A percentile compares a stretch with the other conserved stretches of the same genome.
These are phyloP conservation scores for Pelagia noctiluca DNA, from an alignment of 30 jellyfish, hydroid and myxozoan genomes.

Conservation along the genomic window DNA sequence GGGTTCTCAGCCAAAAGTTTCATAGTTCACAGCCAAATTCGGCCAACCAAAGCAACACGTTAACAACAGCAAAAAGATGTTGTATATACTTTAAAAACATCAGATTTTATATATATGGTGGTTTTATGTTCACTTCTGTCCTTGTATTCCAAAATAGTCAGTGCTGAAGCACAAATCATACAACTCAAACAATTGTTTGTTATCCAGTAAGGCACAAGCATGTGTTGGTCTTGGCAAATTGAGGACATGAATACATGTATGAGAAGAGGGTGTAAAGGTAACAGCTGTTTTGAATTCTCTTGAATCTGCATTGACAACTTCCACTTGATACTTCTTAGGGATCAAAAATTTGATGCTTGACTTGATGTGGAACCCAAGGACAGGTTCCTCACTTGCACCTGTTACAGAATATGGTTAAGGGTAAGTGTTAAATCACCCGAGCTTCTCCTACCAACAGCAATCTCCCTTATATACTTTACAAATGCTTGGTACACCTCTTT, in stretches of 20 bases:
- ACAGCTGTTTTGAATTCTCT: background rate
- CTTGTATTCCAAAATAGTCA: conserved; percentile 7
- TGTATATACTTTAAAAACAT: no score
- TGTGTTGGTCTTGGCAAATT: conserved; percentile 1
- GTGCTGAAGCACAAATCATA: conserved; percentile 2
- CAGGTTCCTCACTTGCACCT: conserved; percentile 49
- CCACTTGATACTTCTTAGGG: background rate
- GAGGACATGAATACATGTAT: conserved; percentile 2
- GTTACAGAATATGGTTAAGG: conserved; percentile 10
- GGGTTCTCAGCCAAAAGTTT: background rate
- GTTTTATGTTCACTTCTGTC: no score
- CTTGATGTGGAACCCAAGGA: conserved; percentile 18
- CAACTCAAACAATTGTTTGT: background rate
- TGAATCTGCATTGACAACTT: background rate
- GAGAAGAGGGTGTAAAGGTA: background rate
- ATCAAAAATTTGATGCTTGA: conserved; percentile 16
- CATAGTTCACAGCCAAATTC: background rate
- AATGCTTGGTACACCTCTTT: conserved; percentile 16
- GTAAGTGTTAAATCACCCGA: conserved; percentile 14
- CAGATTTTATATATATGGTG: no score
- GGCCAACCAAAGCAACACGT: background rate
- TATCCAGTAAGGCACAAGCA: background rate
- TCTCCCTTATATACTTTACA: conserved; percentile 33
- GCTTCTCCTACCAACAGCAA: conserved; percentile 14
- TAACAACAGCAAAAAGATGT: no score